Base-by-base conservation (phyloP, 1,140 invertebrate species). In the Drosophila melanica region DNA sequence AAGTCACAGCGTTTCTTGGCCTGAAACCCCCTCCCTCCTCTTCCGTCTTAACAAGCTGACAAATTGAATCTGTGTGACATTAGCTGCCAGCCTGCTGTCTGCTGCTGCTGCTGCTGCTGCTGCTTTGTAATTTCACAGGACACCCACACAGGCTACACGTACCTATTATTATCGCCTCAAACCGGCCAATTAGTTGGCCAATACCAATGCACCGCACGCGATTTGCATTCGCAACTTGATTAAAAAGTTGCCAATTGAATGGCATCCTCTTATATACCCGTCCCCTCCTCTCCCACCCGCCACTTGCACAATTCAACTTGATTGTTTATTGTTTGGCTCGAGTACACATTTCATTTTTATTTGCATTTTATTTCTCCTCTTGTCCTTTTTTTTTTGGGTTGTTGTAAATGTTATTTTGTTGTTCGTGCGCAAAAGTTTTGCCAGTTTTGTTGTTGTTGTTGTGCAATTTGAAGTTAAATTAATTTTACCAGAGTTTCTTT, bases 161-260 rank as follows among this genome's bases (percentile, higher is more conserved):
- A 44, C 67, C 42, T 71, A 78, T 72, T 79, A 86, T 87, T 82
- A 82, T 48, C 79, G 75, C 79, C 63, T 44, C 58, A 41, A 72
- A 62, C 51, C 58, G 67, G 59, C 55, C 75, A 81, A 86, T 87
- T 82, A 76, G 78, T 30, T 68, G 74, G 72, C 75, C 75, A 75
- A 42, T 48, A 55, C 47, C 47, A 59, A 69, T 48, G 45, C 63
- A 47, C 55, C 60, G 18, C 57, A 68, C 64, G 55, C 62, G 65
- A 86, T 81, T 87, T 87, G 79, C 81, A 89, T 89, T 63, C 57
- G 63, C 79, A 87, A 87, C 58, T 87, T 82, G 82, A 87, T 87
- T 87, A 87, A 89, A 87, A 87, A 87, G 75, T 87, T 87, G 68
- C 65, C 76, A 81, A 69, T 78, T 66, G 69, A 59, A 75, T 71